These are phyloP conservation scores for Scytalopus superciliaris DNA, from an alignment of 2,113 vertebrate species.

Conservation along the genomic window DNA sequence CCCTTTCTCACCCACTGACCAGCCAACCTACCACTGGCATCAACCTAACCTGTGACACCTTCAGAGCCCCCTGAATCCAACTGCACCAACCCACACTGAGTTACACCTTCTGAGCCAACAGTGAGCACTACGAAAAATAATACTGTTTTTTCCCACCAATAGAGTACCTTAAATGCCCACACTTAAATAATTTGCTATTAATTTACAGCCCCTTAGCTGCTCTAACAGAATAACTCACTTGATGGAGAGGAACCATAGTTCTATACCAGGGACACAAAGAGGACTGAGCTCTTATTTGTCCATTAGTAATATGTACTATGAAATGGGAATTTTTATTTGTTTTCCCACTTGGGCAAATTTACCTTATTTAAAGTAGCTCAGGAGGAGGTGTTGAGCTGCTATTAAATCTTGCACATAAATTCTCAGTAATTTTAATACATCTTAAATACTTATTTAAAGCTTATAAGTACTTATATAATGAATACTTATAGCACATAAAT, in stretches of 20 bases:
- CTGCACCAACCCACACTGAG: background rate
- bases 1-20: background rate
- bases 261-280: background rate
- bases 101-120: background rate
- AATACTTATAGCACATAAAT: background rate
- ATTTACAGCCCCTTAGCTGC: background rate
- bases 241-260: background rate
- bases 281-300: background rate
- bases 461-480: background rate
- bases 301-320: background rate
- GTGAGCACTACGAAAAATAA: background rate
- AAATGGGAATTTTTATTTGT: background rate
- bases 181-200: background rate
- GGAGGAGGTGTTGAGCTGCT: background rate
- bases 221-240: background rate
- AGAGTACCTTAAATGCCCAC: background rate
- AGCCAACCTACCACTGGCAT: fast-evolving
- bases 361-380: background rate
- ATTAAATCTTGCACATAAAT: background rate
- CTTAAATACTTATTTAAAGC: background rate
- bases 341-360: background rate
- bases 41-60: background rate
- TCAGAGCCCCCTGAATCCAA: background rate
- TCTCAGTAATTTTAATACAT: background rate
- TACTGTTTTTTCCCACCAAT: background rate